Evolutionary conservation across 2,888 invertebrate species (phyloP), one percentile per base, ranked within the genome.

Genomic region (Tenodera sinensis): DNA sequence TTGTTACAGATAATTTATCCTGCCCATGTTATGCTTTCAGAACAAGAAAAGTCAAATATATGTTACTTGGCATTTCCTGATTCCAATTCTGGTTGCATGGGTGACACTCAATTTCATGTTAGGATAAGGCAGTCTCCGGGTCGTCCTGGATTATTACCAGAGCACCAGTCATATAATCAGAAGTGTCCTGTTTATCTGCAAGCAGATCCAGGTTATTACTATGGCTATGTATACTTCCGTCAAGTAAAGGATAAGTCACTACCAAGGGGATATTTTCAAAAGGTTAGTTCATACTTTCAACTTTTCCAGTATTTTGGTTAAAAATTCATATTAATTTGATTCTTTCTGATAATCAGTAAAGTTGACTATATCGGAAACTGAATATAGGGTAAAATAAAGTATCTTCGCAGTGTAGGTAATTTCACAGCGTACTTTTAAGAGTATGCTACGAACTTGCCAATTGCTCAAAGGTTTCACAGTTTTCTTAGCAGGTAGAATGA

Each of bases 31-130:
- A 95, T 95, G 91, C 93, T 98, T 91, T 95, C 96, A 0, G 98
- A 98, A 92, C 96, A 97, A 93, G 98, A 98, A 93, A 97, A 97
- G 92, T 97, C 97, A 91, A 98, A 98, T 94, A 97, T 99, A 91
- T 99, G 99, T 94, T 99, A 99, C 93, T 95, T 99, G 93, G 98
- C 99, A 83, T 99, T 99, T 93, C 99, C 99, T 3, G 99, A 99
- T 93, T 99, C 99, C 0, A 99, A 99, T 94, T 99, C 99, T 3
- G 98, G 99, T 89, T 98, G 99, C 93, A 99, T 99, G 98, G 99
- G 99, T 87, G 99, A 99, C 93, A 99, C 99, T 86, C 98, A 97
- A 93, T 99, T 99, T 93, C 98, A 99, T 92, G 98, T 99, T 92
- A 95, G 99, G 90, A 95, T 99, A 91, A 96, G 98, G 89, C 96